Conservation (phyloP, 2,888 invertebrate species). For the Drosophila kokeensis region DNA sequence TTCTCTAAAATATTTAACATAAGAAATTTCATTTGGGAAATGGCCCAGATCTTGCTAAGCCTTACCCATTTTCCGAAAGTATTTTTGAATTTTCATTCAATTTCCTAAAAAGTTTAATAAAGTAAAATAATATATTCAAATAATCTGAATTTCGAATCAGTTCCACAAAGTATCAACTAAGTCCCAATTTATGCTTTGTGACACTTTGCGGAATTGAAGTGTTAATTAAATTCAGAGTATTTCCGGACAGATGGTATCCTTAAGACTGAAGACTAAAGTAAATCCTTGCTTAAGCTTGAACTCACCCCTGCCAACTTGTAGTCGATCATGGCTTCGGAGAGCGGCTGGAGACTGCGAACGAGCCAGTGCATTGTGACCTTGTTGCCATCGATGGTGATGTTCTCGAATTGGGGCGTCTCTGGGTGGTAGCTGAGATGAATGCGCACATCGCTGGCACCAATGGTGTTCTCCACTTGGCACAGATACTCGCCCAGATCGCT, state of each 20-base stretch:
- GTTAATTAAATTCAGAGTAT: not conserved
- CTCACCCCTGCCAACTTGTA: slow-evolving; percentile 82
- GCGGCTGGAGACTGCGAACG: slow-evolving; percentile 82
- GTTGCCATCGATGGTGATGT: slow-evolving; percentile 71
- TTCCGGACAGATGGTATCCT: not conserved
- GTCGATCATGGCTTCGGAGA: slow-evolving; percentile 83
- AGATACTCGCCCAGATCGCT: slow-evolving; percentile 91
- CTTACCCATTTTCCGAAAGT: too few species aligned
- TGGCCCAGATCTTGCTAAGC: too few species aligned
- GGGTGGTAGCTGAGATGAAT: slow-evolving; percentile 80
- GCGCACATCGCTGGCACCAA: slow-evolving; percentile 76
- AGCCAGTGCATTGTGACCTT: slow-evolving; percentile 81
- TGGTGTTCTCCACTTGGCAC: slow-evolving; percentile 87
- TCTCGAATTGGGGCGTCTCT: slow-evolving; percentile 83
- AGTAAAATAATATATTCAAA: not conserved
- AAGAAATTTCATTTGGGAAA: not conserved
- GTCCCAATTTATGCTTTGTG: slow-evolving; percentile 12
- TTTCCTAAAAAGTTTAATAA: not conserved
- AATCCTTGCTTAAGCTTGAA: not conserved
- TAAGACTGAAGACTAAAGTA: not conserved
- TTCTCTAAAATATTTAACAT: not conserved
- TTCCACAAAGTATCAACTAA: slow-evolving; percentile 33
- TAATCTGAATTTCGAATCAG: slow-evolving; percentile 21
- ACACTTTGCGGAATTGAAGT: slow-evolving; percentile 34
- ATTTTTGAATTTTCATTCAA: too few species aligned